Evolutionary conservation across 2,888 invertebrate species (phyloP).

Genomic region (Conus canariensis): DNA sequence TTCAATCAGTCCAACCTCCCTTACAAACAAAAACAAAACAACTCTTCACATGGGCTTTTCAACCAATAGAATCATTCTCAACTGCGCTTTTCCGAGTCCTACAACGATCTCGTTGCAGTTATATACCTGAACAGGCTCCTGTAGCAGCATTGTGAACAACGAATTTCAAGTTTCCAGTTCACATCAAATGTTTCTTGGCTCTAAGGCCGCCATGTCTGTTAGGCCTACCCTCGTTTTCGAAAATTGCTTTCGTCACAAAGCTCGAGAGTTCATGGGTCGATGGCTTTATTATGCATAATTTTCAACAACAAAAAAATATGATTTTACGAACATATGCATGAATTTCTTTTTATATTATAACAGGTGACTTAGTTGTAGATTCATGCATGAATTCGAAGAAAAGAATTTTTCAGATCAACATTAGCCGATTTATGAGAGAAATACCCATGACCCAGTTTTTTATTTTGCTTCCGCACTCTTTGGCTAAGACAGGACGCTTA

Average conservation of each 20-base stretch:
- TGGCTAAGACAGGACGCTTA: no score
- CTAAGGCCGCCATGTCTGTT: constrained; percentile 49
- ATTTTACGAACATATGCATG: no score
- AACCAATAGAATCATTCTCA: background rate
- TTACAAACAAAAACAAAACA: background rate
- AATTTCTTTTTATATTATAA: no score
- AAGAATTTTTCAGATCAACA: no score
- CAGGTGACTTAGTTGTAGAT: no score
- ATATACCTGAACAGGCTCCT: constrained; percentile 70
- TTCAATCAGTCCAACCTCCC: background rate
- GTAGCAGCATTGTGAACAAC: constrained; percentile 63
- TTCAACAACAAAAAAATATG: no score
- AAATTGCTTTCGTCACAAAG: constrained; percentile 35
- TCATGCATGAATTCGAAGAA: no score
- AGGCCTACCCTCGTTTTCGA: constrained; percentile 46
- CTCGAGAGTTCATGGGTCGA: background rate
- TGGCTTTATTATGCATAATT: background rate
- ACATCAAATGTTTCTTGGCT: constrained; percentile 36
- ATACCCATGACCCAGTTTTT: no score
- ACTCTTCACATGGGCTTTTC: background rate
- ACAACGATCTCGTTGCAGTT: background rate
- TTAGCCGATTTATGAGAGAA: no score
- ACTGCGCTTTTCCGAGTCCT: background rate
- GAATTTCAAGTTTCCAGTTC: background rate
- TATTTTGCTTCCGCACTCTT: no score